Percentiles rank a stretch among this genome's conserved stretches.
These are phyloP conservation scores for Rhabdomys pumilio DNA, from an alignment of 2,797 vertebrate species.

Conservation along the genomic window DNA sequence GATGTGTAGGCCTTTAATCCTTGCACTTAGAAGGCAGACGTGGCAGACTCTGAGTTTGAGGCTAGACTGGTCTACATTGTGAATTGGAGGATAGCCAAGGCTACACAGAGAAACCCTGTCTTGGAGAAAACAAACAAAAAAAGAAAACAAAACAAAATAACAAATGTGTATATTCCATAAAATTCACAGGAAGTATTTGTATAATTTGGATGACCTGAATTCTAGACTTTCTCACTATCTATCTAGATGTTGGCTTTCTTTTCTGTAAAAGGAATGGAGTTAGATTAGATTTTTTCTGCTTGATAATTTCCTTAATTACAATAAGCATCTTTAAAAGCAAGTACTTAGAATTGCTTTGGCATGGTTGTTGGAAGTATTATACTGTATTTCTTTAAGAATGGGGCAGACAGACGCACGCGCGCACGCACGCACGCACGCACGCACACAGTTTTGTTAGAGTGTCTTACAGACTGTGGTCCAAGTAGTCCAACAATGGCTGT, in stretches of 20 bases:
- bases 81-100: neutral
- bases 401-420: neutral
- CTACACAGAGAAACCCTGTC: neutral
- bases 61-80: neutral
- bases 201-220: neutral
- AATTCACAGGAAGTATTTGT: neutral
- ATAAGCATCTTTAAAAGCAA: neutral
- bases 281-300: neutral
- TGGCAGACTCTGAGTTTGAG: neutral
- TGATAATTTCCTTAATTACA: constrained; percentile 37
- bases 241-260: neutral
- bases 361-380: too few relatives aligned
- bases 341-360: too few relatives aligned
- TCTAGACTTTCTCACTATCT: constrained; percentile 2
- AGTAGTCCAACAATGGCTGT: neutral
- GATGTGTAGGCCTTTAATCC: neutral
- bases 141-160: neutral
- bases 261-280: constrained; percentile 1
- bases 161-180: neutral
- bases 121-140: neutral
- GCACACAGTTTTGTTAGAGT: neutral
- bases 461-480: neutral
- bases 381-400: neutral
- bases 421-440: neutral
- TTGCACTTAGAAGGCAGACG: neutral